Base-by-base conservation (phyloP, 2,888 invertebrate genomes). In the Vannuccia rotundouncinata region DNA sequence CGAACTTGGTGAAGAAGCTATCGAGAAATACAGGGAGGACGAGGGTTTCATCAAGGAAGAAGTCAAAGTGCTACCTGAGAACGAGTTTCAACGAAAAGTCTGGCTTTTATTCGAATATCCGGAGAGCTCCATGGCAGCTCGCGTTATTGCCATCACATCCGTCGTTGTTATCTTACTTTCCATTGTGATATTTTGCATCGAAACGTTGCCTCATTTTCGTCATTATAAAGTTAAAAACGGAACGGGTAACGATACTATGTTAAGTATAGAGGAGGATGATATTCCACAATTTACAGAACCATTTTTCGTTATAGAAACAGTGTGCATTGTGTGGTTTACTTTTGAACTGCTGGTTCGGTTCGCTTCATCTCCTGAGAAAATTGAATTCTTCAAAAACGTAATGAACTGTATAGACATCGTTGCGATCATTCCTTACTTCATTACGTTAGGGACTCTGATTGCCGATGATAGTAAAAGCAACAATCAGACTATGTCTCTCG, bases 391-490 rank as follows among this genome's bases (percentile, higher is more conserved):
- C 92, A 94, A 95, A 90, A 96, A 97, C 92, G 95, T 97, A 89
- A 97, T 97, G 97, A 95, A 95, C 91, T 93, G 95, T 90, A 98
- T 98, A 91, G 97, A 98, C 90, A 95, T 98, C 90, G 96, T 88
- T 91, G 97, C 97, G 90, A 98, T 98, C 92, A 95, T 98, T 92
- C 97, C 97, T 89, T 98, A 98, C 91, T 98, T 98, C 92, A 96
- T 98, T 90, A 98, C 97, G 86, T 91, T 98, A 91, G 97, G 95
- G 88, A 98, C 97, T 84, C 96, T 97, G 85, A 93, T 97, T 89
- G 96, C 95, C 85, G 81, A 82, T 27, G 86, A 86, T 83, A 81
- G 31, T 25, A 76, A 78, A 5, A 31, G 81, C n/a, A 60, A 80
- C 13, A 81, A 81, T 73, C 87, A 87, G 82, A 86, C 86, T 45